phyloP scores from a whole-genome alignment of 2,797 vertebrate species.

The Eutrigla gurnardus region DNA sequence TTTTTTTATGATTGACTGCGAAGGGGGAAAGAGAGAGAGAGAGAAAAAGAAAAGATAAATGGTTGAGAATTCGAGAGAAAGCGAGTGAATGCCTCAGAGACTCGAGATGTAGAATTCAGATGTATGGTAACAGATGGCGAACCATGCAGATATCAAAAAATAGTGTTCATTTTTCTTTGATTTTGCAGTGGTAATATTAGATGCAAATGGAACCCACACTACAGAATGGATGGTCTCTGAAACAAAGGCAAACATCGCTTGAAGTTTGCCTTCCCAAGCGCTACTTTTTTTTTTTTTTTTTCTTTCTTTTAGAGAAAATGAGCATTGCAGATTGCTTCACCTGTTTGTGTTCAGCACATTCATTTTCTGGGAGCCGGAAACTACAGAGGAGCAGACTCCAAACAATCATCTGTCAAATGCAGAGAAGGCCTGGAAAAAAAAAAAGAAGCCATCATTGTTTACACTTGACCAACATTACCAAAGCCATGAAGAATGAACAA shows the following conservation, averaged over 20 bases:
- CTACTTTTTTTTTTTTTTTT: conserved; percentile 23
- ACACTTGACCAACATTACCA: conserved; percentile 75
- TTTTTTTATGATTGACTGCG: conserved; percentile 72
- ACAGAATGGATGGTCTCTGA: conserved; percentile 73
- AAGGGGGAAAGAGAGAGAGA: conserved; percentile 22
- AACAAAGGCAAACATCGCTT: conserved; percentile 74
- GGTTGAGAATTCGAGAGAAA: conserved; percentile 67
- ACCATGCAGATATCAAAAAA: conserved; percentile 83
- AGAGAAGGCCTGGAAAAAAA: conserved; percentile 67
- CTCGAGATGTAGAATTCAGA: conserved; percentile 71
- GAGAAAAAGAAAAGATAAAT: conserved; percentile 44
- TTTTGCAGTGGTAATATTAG: conserved; percentile 80
- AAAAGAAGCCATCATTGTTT: conserved; percentile 69
- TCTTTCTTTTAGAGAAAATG: conserved; percentile 62
- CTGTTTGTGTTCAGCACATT: conserved; percentile 80
- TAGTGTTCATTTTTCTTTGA: conserved; percentile 82
- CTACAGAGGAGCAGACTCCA: conserved; percentile 74
- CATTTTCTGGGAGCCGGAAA: conserved; percentile 70
- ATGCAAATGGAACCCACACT: conserved; percentile 77
- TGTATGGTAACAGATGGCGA: conserved; percentile 84
- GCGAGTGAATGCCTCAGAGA: conserved; percentile 74
- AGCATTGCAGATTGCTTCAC: conserved; percentile 76
- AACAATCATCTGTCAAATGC: conserved; percentile 80
- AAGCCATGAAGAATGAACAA: conserved; percentile 59
- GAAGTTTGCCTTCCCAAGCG: conserved; percentile 56